These are phyloP conservation scores for Pectinophora gossypiella DNA, from an alignment of 1,140 invertebrate species.

Conservation along the genomic window DNA sequence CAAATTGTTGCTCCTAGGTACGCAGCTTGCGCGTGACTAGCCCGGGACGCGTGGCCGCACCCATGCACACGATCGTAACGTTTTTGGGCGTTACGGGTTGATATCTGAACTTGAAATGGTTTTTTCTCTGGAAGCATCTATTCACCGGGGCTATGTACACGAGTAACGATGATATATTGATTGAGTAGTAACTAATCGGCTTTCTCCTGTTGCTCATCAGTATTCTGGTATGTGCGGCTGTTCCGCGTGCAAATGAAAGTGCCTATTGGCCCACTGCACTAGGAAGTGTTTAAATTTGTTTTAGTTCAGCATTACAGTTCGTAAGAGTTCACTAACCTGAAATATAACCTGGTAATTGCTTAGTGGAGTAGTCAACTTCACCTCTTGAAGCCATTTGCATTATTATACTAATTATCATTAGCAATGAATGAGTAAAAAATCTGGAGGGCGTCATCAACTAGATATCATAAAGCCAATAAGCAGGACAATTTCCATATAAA, in stretches of 20 bases:
- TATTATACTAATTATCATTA: too few species aligned
- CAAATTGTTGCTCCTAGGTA: conserved; percentile 97
- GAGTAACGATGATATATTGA: background rate
- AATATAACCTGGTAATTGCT: too few species aligned
- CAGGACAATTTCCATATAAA: too few species aligned
- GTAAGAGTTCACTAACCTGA: background rate
- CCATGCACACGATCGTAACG: conserved; percentile 23
- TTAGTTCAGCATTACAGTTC: background rate
- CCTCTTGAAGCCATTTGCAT: too few species aligned
- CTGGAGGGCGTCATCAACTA: too few species aligned
- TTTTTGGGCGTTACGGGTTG: background rate
- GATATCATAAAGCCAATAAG: too few species aligned
- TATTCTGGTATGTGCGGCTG: conserved; percentile 46
- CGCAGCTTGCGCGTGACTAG: conserved; percentile 46
- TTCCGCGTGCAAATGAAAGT: conserved; percentile 55
- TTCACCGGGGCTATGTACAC: background rate
- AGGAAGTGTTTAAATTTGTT: conserved; percentile 13
- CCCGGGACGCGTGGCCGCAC: conserved; percentile 46
- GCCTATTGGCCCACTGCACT: conserved; percentile 27
- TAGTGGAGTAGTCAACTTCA: too few species aligned
- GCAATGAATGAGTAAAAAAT: too few species aligned
- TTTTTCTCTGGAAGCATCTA: background rate
- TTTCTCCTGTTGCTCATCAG: conserved; percentile 50
- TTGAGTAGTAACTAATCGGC: conserved; percentile 13
- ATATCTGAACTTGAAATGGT: background rate